phyloP scores from a whole-genome alignment of 1,140 invertebrate species.

The Drosophila varians region DNA sequence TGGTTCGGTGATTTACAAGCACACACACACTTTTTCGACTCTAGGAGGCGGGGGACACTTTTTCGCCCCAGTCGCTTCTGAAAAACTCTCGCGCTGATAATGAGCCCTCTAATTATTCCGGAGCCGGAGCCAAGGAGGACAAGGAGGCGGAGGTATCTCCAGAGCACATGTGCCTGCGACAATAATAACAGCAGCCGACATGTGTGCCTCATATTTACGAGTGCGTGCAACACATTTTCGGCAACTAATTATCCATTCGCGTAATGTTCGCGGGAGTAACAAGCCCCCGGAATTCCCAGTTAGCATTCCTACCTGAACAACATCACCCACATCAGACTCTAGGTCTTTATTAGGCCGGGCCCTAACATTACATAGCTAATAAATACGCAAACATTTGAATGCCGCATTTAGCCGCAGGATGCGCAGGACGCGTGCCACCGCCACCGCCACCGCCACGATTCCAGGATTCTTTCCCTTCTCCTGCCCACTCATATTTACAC shows the following conservation, averaged over 20 bases:
- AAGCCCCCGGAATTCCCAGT: slow-evolving; percentile 8
- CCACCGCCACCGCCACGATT: neutral
- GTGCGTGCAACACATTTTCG: slow-evolving; percentile 76
- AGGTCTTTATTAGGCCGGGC: slow-evolving; percentile 22
- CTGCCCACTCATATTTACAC: slow-evolving; percentile 58
- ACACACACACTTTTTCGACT: slow-evolving; percentile 22
- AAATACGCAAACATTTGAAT: slow-evolving; percentile 53
- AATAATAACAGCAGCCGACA: slow-evolving; percentile 50
- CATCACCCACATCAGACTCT: slow-evolving; percentile 29
- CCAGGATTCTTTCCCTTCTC: slow-evolving; percentile 11
- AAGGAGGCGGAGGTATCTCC: slow-evolving; percentile 2
- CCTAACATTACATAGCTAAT: slow-evolving; percentile 55
- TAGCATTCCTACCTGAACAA: slow-evolving; percentile 47
- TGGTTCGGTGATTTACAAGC: slow-evolving; percentile 69
- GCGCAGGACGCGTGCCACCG: slow-evolving; percentile 45
- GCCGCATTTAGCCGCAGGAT: slow-evolving; percentile 62
- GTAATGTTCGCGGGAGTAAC: slow-evolving; percentile 72
- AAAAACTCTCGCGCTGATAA: slow-evolving; percentile 64
- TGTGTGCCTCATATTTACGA: slow-evolving; percentile 81
- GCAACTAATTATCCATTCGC: slow-evolving; percentile 83
- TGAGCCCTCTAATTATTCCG: slow-evolving; percentile 75
- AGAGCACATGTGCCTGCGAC: slow-evolving; percentile 53
- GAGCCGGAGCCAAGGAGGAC: slow-evolving; percentile 5
- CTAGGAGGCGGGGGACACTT: slow-evolving; percentile 10
- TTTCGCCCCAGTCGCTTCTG: slow-evolving; percentile 1